phyloP scores from a whole-genome alignment of 2,888 invertebrate genomes.

The Molorchus minor region DNA sequence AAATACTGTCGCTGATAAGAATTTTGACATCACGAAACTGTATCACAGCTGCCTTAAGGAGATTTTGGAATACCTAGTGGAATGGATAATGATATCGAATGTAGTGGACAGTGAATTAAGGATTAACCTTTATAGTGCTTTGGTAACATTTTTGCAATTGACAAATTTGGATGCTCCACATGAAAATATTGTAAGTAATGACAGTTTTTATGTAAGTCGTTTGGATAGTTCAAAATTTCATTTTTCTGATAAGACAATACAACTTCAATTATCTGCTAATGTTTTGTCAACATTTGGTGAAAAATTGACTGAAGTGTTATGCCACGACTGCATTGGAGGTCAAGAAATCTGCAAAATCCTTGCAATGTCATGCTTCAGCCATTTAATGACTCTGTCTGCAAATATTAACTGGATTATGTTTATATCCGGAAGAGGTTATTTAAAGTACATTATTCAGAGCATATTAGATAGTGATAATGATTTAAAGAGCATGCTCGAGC shows the following conservation, averaged over 20 bases:
- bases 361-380: conserved; percentile 83
- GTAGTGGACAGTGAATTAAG: conserved; percentile 84
- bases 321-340: conserved; percentile 87
- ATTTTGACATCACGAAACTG: conserved; percentile 64
- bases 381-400: conserved; percentile 78
- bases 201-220: conserved; percentile 71
- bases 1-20: conserved; percentile 37
- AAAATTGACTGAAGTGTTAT: conserved; percentile 80
- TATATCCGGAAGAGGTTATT: conserved; percentile 73
- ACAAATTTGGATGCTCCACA: conserved; percentile 62
- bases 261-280: conserved; percentile 64
- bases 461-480: conserved; percentile 78
- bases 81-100: conserved; percentile 85
- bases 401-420: conserved; percentile 73
- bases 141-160: conserved; percentile 83
- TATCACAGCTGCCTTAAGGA: conserved; percentile 75
- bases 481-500: conserved; percentile 72
- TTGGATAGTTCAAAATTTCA: conserved; percentile 68
- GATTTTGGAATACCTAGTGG: conserved; percentile 78
- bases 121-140: conserved; percentile 85
- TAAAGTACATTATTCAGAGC: conserved; percentile 85
- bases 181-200: conserved; percentile 48
- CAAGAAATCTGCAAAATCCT: conserved; percentile 92
- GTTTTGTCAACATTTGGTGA: conserved; percentile 81
- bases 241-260: conserved; percentile 52